A percentile compares a stretch with the other conserved stretches of the same genome.
These are phyloP conservation scores for Euclidia mi DNA, from an alignment of 2,888 invertebrate species.

Conservation along the genomic window DNA sequence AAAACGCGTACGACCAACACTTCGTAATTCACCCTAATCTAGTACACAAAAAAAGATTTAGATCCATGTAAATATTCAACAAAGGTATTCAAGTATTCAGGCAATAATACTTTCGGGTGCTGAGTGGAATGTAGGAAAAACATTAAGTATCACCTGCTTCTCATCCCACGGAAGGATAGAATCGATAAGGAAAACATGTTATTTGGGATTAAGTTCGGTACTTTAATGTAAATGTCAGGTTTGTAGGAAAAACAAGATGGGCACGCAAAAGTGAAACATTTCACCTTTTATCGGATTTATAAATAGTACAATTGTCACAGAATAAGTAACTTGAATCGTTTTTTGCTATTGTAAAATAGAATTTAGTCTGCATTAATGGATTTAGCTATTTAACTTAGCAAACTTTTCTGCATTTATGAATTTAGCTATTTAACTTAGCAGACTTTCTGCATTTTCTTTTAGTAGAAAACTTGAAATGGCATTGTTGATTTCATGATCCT, in stretches of 20 bases:
- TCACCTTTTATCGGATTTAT: neutral
- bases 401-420: too few relatives aligned
- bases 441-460: too few relatives aligned
- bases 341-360: too few relatives aligned
- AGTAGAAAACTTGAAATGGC: too few relatives aligned
- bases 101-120: slow-evolving; percentile 7
- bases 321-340: too few relatives aligned
- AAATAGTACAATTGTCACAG: neutral
- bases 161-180: slow-evolving; percentile 1
- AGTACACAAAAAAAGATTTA: slow-evolving; percentile 26
- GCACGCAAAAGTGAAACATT: neutral
- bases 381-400: too few relatives aligned
- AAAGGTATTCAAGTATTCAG: slow-evolving; percentile 16
- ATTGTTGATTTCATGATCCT: too few relatives aligned
- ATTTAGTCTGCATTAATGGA: too few relatives aligned
- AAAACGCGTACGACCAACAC: slow-evolving; percentile 20
- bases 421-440: too few relatives aligned
- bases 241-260: neutral
- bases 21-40: slow-evolving; percentile 19
- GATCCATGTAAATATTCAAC: slow-evolving; percentile 35
- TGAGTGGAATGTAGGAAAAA: neutral
- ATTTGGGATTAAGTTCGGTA: neutral
- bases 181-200: slow-evolving; percentile 2
- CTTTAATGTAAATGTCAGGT: slow-evolving; percentile 1
- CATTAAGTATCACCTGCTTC: slow-evolving; percentile 18